Conservation (phyloP, 1,140 invertebrate genomes). For the Apis florea region DNA sequence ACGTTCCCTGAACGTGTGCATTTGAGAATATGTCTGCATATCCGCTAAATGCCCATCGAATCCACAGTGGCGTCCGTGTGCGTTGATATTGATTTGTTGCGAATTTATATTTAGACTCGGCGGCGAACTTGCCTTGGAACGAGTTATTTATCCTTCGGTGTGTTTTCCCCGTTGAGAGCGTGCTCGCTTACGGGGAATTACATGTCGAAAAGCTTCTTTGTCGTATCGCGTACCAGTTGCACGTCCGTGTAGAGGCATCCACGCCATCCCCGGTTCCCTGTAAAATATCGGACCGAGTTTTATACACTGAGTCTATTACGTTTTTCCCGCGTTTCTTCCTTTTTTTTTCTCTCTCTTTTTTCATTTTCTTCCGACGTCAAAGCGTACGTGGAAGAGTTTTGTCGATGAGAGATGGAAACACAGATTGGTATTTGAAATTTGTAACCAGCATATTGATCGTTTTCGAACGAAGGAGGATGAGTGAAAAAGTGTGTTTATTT, state of each 20-base stretch:
- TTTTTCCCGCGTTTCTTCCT: neutral
- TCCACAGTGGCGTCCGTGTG: neutral
- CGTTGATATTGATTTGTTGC: constrained; percentile 47
- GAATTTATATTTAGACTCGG: constrained; percentile 48
- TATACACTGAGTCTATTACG: neutral
- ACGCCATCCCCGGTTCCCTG: neutral
- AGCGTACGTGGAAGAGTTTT: too few species aligned
- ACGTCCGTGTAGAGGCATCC: neutral
- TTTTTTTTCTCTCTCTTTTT: neutral
- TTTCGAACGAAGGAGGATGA: too few species aligned
- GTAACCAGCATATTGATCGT: too few species aligned
- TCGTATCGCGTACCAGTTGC: neutral
- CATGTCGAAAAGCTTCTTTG: constrained; percentile 9
- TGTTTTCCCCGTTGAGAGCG: constrained; percentile 15
- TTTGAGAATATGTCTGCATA: constrained; percentile 5
- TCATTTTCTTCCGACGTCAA: neutral
- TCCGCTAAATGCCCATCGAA: constrained; percentile 33
- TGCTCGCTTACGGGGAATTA: neutral
- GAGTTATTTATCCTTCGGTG: constrained; percentile 47
- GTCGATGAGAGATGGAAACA: neutral
- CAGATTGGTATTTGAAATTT: neutral
- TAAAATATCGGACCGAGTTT: neutral
- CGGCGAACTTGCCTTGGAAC: constrained; percentile 37
- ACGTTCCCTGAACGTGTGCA: constrained; percentile 26
- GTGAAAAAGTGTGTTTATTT: neutral